Base-by-base conservation (phyloP, 1,140 invertebrate species). In the Aphidius ervi region DNA sequence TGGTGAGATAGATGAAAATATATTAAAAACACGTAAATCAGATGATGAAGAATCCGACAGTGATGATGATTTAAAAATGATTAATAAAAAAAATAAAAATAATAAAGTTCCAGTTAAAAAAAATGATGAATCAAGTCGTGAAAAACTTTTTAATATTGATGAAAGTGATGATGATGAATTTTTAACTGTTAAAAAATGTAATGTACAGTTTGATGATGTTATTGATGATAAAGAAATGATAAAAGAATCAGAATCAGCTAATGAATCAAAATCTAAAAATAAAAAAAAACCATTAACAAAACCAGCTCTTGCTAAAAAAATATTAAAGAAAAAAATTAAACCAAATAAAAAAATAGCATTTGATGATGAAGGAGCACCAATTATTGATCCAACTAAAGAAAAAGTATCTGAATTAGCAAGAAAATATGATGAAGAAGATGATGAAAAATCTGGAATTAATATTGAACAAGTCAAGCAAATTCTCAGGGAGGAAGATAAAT, bases 281-380 rank as follows among this genome's bases (percentile, higher is more conserved):
- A 86, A 87, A 63, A 87, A 86, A 62, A 95, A 95, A 78, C 72
- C 83, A 6, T 59, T 92, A 2, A 93, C 93, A 7, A 97, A 95
- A 81, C 88, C 87, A 31, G 85, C 89, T 9, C 62, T 92, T 37
- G 94, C 88, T 2, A 97, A 96, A 74, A 93, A 91, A 78, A 82
- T 94, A 46, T 72, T 93, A 5, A 94, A 92, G 67, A 97, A 96
- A 74, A 94, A 95, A 68, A 86, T 96, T 52, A 81, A 87, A 68
- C 76, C 89, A 0, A 97, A 97, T 76, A 91, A 86, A 56, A 93
- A 89, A 71, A 84, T 88, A 61, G 62, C 70, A 1, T 65, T 65
- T 39, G 60, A 65, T 57, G 60, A 65, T 20, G 61, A 65, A 43
- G 63, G 63, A 41, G 10, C 59, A 31, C 59, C 55, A 42, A 46